phyloP scores from a whole-genome alignment of 2,888 invertebrate genomes.

The Lasioglossum oenotherae region DNA sequence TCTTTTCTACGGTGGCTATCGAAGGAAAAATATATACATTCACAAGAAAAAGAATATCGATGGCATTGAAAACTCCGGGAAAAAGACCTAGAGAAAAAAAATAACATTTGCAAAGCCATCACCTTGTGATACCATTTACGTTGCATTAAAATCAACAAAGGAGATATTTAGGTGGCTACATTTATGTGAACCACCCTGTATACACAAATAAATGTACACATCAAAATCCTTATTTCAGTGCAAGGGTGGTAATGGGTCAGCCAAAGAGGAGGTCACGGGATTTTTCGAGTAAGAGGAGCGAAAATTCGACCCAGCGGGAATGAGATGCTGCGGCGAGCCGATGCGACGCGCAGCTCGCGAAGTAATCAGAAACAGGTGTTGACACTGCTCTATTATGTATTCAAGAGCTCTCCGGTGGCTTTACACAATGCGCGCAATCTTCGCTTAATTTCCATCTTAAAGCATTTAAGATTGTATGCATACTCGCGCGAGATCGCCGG shows the following conservation, averaged over 20 bases:
- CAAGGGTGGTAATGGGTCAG: neutral
- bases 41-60: too few species aligned
- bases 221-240: neutral
- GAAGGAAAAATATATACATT: too few species aligned
- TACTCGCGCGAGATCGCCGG: conserved; percentile 35
- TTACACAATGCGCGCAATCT: conserved; percentile 61
- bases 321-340: neutral
- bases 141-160: too few species aligned
- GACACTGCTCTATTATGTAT: conserved; percentile 63
- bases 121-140: too few species aligned
- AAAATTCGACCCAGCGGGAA: conserved; percentile 5
- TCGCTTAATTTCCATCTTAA: conserved; percentile 66
- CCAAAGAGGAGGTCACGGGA: neutral
- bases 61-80: too few species aligned
- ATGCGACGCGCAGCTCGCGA: conserved; percentile 15
- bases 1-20: too few species aligned
- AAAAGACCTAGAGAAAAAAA: too few species aligned
- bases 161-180: too few species aligned
- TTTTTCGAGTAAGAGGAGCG: neutral
- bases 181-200: too few species aligned
- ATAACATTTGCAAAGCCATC: too few species aligned
- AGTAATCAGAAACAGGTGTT: conserved; percentile 64
- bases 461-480: conserved; percentile 64
- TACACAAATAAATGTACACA: neutral
- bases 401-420: conserved; percentile 57